Evolutionary conservation across 2,797 vertebrate species (phyloP), one percentile per base, ranked within the genome.

Genomic region (Hafferia zeledoni): DNA sequence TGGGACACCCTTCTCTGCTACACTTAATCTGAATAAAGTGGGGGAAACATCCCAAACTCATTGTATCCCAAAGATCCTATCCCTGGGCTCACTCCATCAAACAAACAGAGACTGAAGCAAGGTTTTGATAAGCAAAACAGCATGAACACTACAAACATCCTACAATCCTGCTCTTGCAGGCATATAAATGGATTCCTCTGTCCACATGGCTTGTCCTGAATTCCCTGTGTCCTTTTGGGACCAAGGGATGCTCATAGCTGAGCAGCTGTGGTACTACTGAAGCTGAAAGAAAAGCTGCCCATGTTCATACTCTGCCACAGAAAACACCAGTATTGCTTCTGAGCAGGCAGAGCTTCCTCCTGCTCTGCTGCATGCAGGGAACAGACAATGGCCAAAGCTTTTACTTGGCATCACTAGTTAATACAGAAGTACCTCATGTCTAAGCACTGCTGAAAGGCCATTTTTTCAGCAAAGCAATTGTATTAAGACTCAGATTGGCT

Each of bases 381-480:
- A 63, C 31, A 87, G 78, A 78, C 76, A 84, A 39, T 5, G 22
- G 61, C 39, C 43, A 17, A 44, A 56, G 76, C 70, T 90, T 65
- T 83, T 25, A 72, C 55, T 81, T 90, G 89, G 78, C 63, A 90
- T 79, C 52, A 50, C 41, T 17, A 89, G 50, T 90, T 94, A 91
- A 93, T 91, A 89, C 89, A 77, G 49, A 84, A 96, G 55, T 67
- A 82, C 50, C 44, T 95, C 59, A 86, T 41, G 41, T 56, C 94
- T 64, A 67, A 72, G 70, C 76, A 69, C 55, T 57, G 83, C 89
- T 81, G 89, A 92, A 87, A 91, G 74, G 81, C 28, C 59, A 50
- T 94, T 93, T 94, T 94, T 61, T 88, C 82, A 94, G 76, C 3
- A 4, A 93, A 93, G 74, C 76, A 93, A 88, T 82, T 93, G 70